These are phyloP conservation scores for Anthoscopus minutus DNA, from an alignment of 2,113 vertebrate genomes.

Conservation along the genomic window DNA sequence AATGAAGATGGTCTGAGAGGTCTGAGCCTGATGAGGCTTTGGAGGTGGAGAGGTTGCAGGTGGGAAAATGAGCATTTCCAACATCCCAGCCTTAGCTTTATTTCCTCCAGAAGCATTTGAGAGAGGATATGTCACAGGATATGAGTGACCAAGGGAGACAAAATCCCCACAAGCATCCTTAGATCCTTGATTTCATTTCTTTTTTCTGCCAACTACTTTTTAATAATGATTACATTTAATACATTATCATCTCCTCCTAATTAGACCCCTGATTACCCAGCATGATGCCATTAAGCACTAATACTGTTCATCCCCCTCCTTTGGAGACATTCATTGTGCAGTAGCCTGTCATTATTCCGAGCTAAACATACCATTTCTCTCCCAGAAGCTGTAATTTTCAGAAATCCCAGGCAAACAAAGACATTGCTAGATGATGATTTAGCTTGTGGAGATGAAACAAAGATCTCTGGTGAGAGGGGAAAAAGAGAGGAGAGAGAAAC, in stretches of 20 bases:
- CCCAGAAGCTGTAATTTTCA: slow-evolving; percentile 50
- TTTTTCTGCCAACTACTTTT: neutral
- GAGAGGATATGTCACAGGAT: neutral
- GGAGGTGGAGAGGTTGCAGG: neutral
- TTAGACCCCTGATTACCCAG: slow-evolving; percentile 26
- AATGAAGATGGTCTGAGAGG: neutral
- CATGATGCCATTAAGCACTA: slow-evolving; percentile 16
- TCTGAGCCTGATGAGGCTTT: neutral
- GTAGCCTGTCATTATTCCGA: slow-evolving; percentile 42
- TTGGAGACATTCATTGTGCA: slow-evolving; percentile 6
- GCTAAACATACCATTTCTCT: slow-evolving; percentile 52
- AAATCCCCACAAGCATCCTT: neutral
- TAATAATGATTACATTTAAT: neutral
- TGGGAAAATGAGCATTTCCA: neutral
- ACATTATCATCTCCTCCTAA: slow-evolving; percentile 7
- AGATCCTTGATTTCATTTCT: neutral
- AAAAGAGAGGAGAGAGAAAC: neutral
- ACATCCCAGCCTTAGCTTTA: neutral
- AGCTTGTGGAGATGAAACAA: neutral
- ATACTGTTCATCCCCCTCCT: neutral
- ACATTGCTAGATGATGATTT: neutral
- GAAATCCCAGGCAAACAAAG: slow-evolving; percentile 43
- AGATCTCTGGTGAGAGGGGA: neutral
- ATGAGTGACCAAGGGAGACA: neutral
- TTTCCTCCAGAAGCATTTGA: neutral